Conservation (phyloP, 2,113 vertebrate species). For the Erythrocercus mccallii region DNA sequence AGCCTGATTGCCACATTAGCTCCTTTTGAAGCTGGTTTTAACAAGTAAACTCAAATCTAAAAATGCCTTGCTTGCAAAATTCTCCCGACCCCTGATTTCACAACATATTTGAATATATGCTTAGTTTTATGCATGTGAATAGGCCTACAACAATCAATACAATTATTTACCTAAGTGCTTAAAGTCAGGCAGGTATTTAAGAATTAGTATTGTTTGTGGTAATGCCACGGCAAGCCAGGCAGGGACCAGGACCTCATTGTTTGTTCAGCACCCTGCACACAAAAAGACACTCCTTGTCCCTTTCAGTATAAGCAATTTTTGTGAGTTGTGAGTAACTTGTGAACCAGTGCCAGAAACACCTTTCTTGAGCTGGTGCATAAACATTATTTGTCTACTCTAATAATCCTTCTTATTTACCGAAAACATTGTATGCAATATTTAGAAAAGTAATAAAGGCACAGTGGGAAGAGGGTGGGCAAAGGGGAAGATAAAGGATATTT, state of each 20-base stretch:
- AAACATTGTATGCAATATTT: slow-evolving; percentile 32
- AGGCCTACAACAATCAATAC: slow-evolving; percentile 32
- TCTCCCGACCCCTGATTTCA: slow-evolving; percentile 26
- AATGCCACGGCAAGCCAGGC: slow-evolving; percentile 31
- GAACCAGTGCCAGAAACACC: slow-evolving; percentile 54
- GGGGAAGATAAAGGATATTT: background rate
- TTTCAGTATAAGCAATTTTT: slow-evolving; percentile 45
- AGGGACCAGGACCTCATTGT: slow-evolving; percentile 51
- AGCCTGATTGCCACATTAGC: background rate
- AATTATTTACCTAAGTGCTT: slow-evolving; percentile 58
- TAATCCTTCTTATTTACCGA: background rate
- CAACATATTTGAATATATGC: slow-evolving; percentile 65
- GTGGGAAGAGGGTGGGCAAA: background rate
- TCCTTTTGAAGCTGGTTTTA: slow-evolving; percentile 39
- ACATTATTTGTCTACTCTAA: slow-evolving; percentile 32
- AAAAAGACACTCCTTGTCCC: slow-evolving; percentile 60
- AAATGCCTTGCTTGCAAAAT: slow-evolving; percentile 55
- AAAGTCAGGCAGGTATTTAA: slow-evolving; percentile 57
- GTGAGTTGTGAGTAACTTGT: slow-evolving; percentile 36
- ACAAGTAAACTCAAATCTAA: slow-evolving; percentile 25
- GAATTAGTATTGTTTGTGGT: slow-evolving; percentile 58
- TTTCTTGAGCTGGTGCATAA: slow-evolving; percentile 46
- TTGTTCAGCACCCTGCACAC: slow-evolving; percentile 49
- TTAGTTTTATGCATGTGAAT: slow-evolving; percentile 60
- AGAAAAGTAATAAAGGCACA: background rate